These are phyloP conservation scores for Spatula versicolor DNA, from an alignment of 2,797 vertebrate species.

Conservation along the genomic window DNA sequence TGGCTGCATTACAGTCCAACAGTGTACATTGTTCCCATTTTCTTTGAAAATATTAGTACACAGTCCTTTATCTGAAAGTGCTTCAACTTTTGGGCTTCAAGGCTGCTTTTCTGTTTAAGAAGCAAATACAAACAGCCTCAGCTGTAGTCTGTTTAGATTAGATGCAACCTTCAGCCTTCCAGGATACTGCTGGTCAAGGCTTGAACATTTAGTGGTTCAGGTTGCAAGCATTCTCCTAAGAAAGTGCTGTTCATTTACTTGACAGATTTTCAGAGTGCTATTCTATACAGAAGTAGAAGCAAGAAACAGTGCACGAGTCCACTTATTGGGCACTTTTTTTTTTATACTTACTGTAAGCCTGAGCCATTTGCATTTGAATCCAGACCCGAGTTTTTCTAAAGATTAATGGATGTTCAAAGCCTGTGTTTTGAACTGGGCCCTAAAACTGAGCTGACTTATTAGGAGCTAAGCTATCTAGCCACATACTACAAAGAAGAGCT, in stretches of 20 bases:
- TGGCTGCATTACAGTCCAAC: neutral
- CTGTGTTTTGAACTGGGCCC: neutral
- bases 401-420: neutral
- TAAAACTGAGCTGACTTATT: constrained; percentile 35
- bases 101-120: neutral
- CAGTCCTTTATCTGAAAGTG: neutral
- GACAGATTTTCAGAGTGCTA: neutral
- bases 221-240: neutral
- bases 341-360: neutral
- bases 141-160: neutral
- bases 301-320: neutral
- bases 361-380: neutral
- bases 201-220: neutral
- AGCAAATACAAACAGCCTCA: neutral
- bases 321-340: neutral
- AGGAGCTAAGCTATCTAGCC: constrained; percentile 44
- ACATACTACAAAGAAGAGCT: constrained; percentile 44
- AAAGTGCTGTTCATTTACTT: neutral
- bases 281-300: neutral
- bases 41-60: neutral
- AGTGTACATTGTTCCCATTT: neutral
- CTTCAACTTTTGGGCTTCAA: neutral
- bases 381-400: neutral
- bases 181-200: neutral
- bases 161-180: neutral